Percentiles rank a stretch among this genome's conserved stretches.
These are phyloP conservation scores for Scaptomyza reducta DNA, from an alignment of 2,888 invertebrate genomes.

Conservation along the genomic window DNA sequence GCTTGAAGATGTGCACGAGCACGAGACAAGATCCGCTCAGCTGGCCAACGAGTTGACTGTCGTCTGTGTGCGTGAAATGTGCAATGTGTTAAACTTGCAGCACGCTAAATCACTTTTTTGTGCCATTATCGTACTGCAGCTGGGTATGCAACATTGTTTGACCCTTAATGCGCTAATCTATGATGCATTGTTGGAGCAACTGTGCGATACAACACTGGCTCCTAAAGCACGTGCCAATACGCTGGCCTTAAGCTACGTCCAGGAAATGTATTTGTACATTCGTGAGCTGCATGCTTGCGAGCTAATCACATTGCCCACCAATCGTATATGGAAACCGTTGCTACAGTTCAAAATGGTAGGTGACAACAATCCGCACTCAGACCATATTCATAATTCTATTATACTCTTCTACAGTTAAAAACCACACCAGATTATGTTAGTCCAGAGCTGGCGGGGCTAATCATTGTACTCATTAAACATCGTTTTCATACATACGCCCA, in stretches of 20 bases:
- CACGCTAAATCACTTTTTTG: constrained; percentile 48
- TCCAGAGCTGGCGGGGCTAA: constrained; percentile 26
- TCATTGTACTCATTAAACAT: constrained; percentile 35
- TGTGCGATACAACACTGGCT: constrained; percentile 1
- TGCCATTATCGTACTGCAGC: constrained; percentile 34
- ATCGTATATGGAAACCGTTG: constrained; percentile 59
- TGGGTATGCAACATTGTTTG: constrained; percentile 20
- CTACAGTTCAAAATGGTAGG: constrained; percentile 49
- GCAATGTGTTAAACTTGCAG: constrained; percentile 18
- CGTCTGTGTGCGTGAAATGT: constrained; percentile 40
- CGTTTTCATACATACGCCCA: constrained; percentile 38
- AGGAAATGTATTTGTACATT: constrained; percentile 48
- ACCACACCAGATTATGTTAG: constrained; percentile 19
- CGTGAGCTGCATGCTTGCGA: constrained; percentile 32
- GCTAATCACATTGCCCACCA: constrained; percentile 33
- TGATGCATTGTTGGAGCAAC: constrained; percentile 26
- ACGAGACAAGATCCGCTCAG: constrained; percentile 7
- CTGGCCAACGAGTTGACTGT: constrained; percentile 32
- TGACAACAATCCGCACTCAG: not conserved
- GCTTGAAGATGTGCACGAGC: constrained; percentile 4
- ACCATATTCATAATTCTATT: not conserved
- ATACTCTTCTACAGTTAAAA: constrained; percentile 26
- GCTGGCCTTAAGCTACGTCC: constrained; percentile 11
- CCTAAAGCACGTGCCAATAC: not conserved
- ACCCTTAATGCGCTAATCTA: constrained; percentile 37